These are phyloP conservation scores for Rhabdornis inornatus DNA, from an alignment of 2,113 vertebrate species.

Conservation along the genomic window DNA sequence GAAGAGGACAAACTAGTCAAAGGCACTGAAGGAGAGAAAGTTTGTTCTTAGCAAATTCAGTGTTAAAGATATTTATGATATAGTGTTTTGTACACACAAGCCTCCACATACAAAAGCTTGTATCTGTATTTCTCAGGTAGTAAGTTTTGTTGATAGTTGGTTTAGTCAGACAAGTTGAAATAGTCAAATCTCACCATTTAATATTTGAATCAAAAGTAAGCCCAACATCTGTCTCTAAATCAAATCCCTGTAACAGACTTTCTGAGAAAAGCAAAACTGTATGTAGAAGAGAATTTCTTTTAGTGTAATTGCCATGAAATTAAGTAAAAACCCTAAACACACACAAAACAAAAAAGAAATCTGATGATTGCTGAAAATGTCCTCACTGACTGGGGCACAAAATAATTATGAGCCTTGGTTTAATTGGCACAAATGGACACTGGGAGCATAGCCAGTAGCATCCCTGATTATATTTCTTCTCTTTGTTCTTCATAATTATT, in stretches of 20 bases:
- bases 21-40: neutral
- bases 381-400: neutral
- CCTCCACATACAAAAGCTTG: neutral
- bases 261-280: neutral
- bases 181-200: neutral
- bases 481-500: neutral
- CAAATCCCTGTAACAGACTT: neutral
- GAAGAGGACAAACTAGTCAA: neutral
- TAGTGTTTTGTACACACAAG: neutral
- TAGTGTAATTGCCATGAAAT: neutral
- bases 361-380: neutral
- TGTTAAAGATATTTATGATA: neutral
- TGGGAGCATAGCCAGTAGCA: neutral
- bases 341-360: neutral
- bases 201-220: neutral
- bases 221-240: neutral
- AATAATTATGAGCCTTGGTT: neutral
- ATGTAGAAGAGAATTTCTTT: neutral
- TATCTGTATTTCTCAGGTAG: neutral
- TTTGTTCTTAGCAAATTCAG: neutral
- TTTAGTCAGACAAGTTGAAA: neutral
- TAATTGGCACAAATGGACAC: neutral
- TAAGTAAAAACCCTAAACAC: neutral
- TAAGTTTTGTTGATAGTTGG: neutral
- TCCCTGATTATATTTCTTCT: neutral